These are phyloP conservation scores for Hydroisotoma schaefferi DNA, from an alignment of 2,888 invertebrate species.

Conservation along the genomic window DNA sequence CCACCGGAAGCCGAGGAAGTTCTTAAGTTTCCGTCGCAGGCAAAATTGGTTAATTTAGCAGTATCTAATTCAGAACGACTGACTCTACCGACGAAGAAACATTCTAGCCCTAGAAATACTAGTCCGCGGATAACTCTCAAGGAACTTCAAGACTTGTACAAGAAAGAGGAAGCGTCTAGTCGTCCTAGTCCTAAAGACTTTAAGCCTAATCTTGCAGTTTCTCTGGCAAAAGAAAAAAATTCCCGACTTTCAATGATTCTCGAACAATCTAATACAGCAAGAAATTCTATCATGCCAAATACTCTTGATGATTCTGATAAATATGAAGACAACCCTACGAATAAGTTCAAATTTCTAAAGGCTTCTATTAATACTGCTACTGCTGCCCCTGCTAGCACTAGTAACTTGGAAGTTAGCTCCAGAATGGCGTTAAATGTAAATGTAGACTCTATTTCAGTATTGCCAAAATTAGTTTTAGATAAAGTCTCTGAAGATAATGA, in stretches of 20 bases:
- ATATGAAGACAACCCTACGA: background rate
- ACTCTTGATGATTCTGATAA: background rate
- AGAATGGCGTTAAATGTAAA: background rate
- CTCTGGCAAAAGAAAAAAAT: too few species aligned
- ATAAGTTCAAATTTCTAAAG: background rate
- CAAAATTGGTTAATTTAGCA: too few species aligned
- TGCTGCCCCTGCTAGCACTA: conserved; percentile 1
- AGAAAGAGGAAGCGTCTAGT: too few species aligned
- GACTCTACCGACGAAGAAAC: background rate
- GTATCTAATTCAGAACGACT: too few species aligned
- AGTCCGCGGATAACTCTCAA: too few species aligned
- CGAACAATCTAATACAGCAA: too few species aligned
- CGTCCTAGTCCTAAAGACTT: too few species aligned
- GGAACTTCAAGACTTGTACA: background rate
- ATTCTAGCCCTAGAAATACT: background rate
- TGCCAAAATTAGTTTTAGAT: background rate
- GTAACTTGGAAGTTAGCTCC: background rate
- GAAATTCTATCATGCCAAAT: too few species aligned
- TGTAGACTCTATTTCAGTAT: background rate
- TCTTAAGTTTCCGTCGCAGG: background rate
- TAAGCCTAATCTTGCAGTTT: too few species aligned
- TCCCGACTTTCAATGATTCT: too few species aligned
- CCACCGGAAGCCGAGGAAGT: background rate
- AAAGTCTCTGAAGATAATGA: background rate
- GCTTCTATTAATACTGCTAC: background rate